Base-by-base conservation (phyloP, 2,888 invertebrate species). In the Cartodere bifasciata region DNA sequence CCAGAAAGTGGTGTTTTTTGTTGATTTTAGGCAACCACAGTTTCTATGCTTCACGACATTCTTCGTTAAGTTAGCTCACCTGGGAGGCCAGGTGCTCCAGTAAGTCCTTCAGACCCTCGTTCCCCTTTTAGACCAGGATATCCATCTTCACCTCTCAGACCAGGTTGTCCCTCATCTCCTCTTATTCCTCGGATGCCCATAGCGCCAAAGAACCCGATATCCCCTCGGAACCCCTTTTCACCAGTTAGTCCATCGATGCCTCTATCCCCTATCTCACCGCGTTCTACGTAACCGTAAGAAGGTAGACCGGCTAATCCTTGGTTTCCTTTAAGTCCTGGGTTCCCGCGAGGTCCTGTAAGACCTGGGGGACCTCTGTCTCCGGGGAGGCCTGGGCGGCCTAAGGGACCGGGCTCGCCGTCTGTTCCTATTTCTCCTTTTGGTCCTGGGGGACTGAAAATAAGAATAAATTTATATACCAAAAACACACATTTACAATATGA, bases 391-490 rank as follows among this genome's bases (percentile, higher is more conserved):
- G 70, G 68, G 43, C 53, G 49, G 37, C 72, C 72, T 39, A 67
- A 65, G 35, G 45, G 36, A 13, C 91, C 91, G 37, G 64, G 62
- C 36, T 79, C 80, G 2, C 91, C 91, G 16, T 58, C 58, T 32
- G 77, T 78, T n/a, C 90, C 91, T 33, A 62, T 58, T 42, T 75
- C 75, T 29, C 88, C 92, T 32, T 63, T 60, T 0, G 63, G 56
- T 2, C 61, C 62, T 3, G 38, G 32, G 11, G 29, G 12, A n/a
- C n/a, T n/a, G n/a, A n/a, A n/a, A n/a, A n/a, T n/a, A n/a, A n/a
- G n/a, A n/a, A n/a, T n/a, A n/a, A n/a, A n/a, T n/a, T n/a, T n/a
- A n/a, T n/a, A n/a, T n/a, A n/a, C n/a, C n/a, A n/a, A n/a, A n/a
- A n/a, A n/a, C n/a, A n/a, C n/a, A n/a, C n/a, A n/a, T n/a, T n/a